Evolutionary conservation across 1,140 invertebrate species (phyloP).

Genomic region (Phthorimaea operculella): DNA sequence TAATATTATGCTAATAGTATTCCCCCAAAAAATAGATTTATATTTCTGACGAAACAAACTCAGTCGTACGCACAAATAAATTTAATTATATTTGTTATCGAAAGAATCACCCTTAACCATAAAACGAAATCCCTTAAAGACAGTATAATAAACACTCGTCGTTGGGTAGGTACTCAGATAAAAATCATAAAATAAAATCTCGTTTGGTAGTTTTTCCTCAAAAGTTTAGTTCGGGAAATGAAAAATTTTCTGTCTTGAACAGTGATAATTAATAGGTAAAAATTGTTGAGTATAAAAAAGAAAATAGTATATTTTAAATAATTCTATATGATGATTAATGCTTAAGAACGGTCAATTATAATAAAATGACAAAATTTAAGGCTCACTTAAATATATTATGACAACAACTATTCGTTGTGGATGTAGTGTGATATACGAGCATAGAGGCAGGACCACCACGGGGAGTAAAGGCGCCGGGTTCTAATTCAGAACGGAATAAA

Average conservation of each 20-base stretch:
- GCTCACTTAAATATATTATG: slow-evolving; percentile 50
- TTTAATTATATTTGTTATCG: background rate
- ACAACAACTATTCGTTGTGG: slow-evolving; percentile 24
- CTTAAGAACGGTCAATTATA: background rate
- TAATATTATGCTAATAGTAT: slow-evolving; percentile 7
- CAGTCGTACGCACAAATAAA: background rate
- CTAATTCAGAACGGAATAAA: slow-evolving; percentile 44
- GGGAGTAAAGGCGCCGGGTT: slow-evolving; percentile 15
- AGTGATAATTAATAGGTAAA: no score
- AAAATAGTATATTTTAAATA: no score
- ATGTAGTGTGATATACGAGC: slow-evolving; percentile 19
- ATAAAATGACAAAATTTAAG: slow-evolving; percentile 40
- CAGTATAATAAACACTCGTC: no score
- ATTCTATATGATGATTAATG: no score
- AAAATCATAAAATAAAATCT: no score
- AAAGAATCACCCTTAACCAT: no score
- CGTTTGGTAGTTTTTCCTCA: no score
- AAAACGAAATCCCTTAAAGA: no score
- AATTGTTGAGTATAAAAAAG: no score
- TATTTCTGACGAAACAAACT: slow-evolving; percentile 1
- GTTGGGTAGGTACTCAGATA: no score
- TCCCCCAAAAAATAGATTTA: slow-evolving; percentile 1
- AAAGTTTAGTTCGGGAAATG: no score
- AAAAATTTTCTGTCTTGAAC: no score
- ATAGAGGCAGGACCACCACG: slow-evolving; percentile 34